phyloP scores from a whole-genome alignment of 2,888 invertebrate genomes.

The Bedellia somnulentella region DNA sequence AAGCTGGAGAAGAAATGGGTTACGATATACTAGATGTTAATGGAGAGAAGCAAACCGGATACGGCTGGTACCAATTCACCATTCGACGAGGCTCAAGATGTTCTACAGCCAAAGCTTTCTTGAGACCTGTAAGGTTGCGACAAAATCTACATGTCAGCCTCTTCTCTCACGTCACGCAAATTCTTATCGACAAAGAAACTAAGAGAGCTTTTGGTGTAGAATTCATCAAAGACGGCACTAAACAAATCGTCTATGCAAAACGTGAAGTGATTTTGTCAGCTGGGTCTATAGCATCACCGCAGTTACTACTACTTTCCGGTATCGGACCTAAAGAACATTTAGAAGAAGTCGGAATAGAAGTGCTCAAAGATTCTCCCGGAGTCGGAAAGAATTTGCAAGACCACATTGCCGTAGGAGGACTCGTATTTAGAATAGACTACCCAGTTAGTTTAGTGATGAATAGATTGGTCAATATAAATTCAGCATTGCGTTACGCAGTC shows the following conservation, averaged over 20 bases:
- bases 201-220: conserved; percentile 80
- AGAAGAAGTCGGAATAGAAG: conserved; percentile 68
- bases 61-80: conserved; percentile 85
- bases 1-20: conserved; percentile 91
- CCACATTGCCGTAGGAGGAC: conserved; percentile 85
- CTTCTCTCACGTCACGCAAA: conserved; percentile 76
- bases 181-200: conserved; percentile 70
- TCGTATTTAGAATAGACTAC: conserved; percentile 79
- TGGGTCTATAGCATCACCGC: conserved; percentile 90
- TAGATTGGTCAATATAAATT: conserved; percentile 79
- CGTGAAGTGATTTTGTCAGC: conserved; percentile 84
- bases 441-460: conserved; percentile 80
- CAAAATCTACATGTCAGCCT: conserved; percentile 81
- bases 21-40: conserved; percentile 86
- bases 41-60: conserved; percentile 84
- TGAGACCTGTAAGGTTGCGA: conserved; percentile 75
- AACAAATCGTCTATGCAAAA: conserved; percentile 67
- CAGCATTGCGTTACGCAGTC: conserved; percentile 80
- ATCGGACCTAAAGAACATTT: conserved; percentile 79
- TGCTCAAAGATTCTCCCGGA: conserved; percentile 76
- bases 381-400: conserved; percentile 88
- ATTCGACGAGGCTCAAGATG: conserved; percentile 82
- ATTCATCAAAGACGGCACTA: conserved; percentile 68
- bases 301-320: conserved; percentile 88
- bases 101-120: conserved; percentile 83